Evolutionary conservation across 2,888 invertebrate genomes (phyloP).

Genomic region (Eupithecia pulchellata): DNA sequence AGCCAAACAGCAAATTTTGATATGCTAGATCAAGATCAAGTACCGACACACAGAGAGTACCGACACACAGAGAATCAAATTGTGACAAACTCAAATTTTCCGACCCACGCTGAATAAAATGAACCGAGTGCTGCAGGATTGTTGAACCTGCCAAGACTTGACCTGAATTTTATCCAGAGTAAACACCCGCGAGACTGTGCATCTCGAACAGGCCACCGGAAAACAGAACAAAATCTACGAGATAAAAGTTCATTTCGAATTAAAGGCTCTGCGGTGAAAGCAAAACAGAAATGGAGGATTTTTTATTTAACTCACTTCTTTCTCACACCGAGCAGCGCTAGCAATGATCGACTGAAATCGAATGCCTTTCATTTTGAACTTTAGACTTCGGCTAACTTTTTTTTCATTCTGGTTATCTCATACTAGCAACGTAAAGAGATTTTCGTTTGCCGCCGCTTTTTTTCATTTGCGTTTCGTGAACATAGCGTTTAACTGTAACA

Average conservation of each 20-base stretch:
- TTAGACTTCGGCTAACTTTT: not conserved
- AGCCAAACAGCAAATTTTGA: not conserved
- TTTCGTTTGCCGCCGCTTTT: not conserved
- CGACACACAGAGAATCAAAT: not conserved
- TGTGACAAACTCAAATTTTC: not conserved
- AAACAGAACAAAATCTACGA: constrained; percentile 5
- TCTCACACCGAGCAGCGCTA: not conserved
- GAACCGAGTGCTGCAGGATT: constrained; percentile 17
- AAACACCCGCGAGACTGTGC: constrained; percentile 27
- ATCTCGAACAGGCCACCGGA: constrained; percentile 10
- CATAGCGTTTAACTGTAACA: not conserved
- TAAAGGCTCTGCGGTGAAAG: not conserved
- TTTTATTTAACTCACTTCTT: not conserved
- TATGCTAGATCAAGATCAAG: not conserved
- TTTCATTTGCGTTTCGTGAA: not conserved
- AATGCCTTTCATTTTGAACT: not conserved
- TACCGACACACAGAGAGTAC: not conserved
- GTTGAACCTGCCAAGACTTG: constrained; percentile 29
- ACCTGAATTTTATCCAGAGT: constrained; percentile 35
- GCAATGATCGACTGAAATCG: not conserved
- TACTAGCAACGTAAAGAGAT: not conserved
- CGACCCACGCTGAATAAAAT: constrained; percentile 17
- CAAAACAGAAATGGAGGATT: not conserved
- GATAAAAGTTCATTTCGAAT: constrained; percentile 1
- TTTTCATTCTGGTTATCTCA: not conserved